Base-by-base conservation (phyloP, 2,797 vertebrate species). In the Acrossocheilus fasciatus region DNA sequence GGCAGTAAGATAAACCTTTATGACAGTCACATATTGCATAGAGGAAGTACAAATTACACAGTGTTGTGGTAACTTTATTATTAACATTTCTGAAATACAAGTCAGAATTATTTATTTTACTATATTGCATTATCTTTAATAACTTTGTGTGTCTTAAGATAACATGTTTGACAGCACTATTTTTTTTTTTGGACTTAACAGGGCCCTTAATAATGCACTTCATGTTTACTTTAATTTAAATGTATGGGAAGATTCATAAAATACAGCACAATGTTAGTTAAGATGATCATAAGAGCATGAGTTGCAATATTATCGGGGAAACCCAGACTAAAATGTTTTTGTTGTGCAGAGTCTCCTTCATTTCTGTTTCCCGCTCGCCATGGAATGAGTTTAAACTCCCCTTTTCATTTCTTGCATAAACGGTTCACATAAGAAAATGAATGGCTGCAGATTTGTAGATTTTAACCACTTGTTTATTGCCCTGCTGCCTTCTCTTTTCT, bases 301-400 rank as follows among this genome's bases (percentile, higher is more conserved):
- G 75, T n/a, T 36, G 50, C 34, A 57, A 77, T 4, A 6, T 59
- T 59, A 41, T 41, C 34, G 14, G 75, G 14, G 12, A 10, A 78
- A 41, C 36, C 76, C 76, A 78, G 20, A 59, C 20, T 41, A n/a
- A 15, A n/a, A 17, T 59, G 30, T 59, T 78, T 70, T 59, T 78
- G 23, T 59, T 78, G 75, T 57, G 20, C 18, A 2, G 12, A 39
- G 11, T 41, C 20, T n/a, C 52, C 20, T 59, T 57, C 11, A 59
- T 59, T 78, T 78, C 34, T 57, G 20, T 41, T 78, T 59, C 20
- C 75, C 14, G 6, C 52, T 78, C 36, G 14, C 54, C 12, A 59
- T 59, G 20, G 47, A 57, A 57, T 59, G 52, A 78, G 34, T 39
- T 77, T 23, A 41, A 39, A 78, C 41, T n/a, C 30, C 10, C 26